A percentile compares a stretch with the other conserved stretches of the same genome.
phyloP scores from a whole-genome alignment of 2,888 invertebrate genomes.

The Brachyopa scutellaris region DNA sequence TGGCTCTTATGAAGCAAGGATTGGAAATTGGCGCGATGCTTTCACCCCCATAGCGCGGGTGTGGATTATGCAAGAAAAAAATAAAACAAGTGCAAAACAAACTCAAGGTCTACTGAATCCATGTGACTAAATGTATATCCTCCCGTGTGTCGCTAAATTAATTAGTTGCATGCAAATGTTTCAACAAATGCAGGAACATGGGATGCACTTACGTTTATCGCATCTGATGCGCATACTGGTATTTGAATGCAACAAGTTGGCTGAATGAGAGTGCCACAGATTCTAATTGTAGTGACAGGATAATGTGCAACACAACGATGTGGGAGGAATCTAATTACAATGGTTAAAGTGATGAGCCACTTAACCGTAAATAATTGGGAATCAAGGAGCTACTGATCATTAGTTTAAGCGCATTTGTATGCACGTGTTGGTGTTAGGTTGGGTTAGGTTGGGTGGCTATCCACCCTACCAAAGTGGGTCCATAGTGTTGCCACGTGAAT shows the following conservation, averaged over 20 bases:
- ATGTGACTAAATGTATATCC: not conserved
- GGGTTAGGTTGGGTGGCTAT: no score
- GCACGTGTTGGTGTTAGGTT: no score
- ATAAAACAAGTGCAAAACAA: constrained; percentile 32
- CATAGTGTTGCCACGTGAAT: no score
- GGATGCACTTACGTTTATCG: constrained; percentile 21
- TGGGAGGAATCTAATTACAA: constrained; percentile 49
- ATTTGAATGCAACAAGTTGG: constrained; percentile 60
- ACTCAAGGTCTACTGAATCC: constrained; percentile 37
- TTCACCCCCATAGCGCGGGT: not conserved
- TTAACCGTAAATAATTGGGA: not conserved
- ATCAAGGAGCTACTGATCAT: not conserved
- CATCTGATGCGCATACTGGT: constrained; percentile 36
- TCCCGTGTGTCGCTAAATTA: not conserved
- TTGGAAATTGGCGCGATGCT: not conserved
- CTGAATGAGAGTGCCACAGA: constrained; percentile 5
- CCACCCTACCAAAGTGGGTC: no score
- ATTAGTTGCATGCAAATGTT: constrained; percentile 25
- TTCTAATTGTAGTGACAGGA: constrained; percentile 63
- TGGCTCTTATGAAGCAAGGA: not conserved
- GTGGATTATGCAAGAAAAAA: constrained; percentile 2
- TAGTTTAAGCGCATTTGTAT: no score
- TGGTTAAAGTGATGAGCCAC: constrained; percentile 16
- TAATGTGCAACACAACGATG: constrained; percentile 52
- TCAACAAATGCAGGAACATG: not conserved